A percentile compares a stretch with the other conserved stretches of the same genome.
These are phyloP conservation scores for Babylonia areolata DNA, from an alignment of 1,140 invertebrate genomes.

Conservation along the genomic window DNA sequence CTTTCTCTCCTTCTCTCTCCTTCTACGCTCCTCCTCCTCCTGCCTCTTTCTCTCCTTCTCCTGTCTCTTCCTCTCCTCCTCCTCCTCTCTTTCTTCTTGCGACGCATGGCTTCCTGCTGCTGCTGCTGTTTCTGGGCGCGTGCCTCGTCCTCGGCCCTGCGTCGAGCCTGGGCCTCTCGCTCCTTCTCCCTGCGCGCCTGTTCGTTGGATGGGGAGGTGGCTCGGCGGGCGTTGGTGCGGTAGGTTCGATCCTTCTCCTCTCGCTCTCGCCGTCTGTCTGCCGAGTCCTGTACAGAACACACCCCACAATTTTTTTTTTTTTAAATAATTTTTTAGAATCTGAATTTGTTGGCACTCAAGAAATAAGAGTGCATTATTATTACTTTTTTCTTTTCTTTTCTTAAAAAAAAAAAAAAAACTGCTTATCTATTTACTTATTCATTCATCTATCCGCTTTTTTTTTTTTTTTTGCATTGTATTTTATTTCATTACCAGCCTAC, in stretches of 20 bases:
- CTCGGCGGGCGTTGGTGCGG: neutral
- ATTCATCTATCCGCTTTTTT: too few relatives aligned
- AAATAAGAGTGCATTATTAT: too few relatives aligned
- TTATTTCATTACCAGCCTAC: too few relatives aligned
- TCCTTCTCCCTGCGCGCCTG: constrained; percentile 4
- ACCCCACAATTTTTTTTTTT: too few relatives aligned
- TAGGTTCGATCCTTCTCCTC: constrained; percentile 12
- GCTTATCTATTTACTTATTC: too few relatives aligned
- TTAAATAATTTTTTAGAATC: too few relatives aligned
- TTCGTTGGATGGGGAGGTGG: neutral
- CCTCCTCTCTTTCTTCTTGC: constrained; percentile 22
- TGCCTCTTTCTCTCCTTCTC: neutral
- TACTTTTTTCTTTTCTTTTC: too few relatives aligned
- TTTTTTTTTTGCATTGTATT: too few relatives aligned
- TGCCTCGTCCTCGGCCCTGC: constrained; percentile 1
- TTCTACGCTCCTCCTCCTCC: constrained; percentile 12
- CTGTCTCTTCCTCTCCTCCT: constrained; percentile 2
- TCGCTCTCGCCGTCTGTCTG: neutral
- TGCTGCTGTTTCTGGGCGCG: neutral
- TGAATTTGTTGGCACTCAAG: too few relatives aligned
- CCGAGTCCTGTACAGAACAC: neutral
- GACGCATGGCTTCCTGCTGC: constrained; percentile 3
- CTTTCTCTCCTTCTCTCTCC: constrained; percentile 1
- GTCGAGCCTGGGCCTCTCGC: neutral
- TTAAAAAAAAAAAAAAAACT: too few relatives aligned